These are phyloP conservation scores for Hippopotamus amphibius DNA, from an alignment of 2,113 vertebrate genomes.

Conservation along the genomic window DNA sequence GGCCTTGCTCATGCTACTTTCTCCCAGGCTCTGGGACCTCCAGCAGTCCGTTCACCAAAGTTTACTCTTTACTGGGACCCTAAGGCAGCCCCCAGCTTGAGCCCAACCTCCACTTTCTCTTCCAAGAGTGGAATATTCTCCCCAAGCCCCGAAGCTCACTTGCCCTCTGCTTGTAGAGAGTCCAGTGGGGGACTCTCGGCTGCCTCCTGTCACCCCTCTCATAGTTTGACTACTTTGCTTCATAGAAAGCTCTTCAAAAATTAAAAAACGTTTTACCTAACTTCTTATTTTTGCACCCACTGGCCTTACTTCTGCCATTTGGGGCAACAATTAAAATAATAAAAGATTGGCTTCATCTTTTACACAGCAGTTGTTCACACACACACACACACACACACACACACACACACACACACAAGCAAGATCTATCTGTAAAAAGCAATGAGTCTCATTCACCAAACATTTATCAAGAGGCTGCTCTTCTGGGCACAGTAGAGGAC, in stretches of 20 bases:
- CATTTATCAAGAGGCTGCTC: not conserved
- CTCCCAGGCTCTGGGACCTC: not conserved
- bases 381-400: no score
- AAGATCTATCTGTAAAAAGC: not conserved
- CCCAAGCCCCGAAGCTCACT: not conserved
- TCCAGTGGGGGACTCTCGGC: not conserved
- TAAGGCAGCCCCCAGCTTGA: not conserved
- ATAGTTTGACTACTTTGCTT: not conserved
- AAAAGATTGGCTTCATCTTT: not conserved
- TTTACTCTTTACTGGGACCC: not conserved
- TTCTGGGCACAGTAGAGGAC: not conserved
- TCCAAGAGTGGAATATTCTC: not conserved
- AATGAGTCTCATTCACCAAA: not conserved
- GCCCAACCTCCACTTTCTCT: not conserved
- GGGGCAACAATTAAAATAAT: not conserved
- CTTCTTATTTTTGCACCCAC: not conserved
- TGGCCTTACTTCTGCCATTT: not conserved
- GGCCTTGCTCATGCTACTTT: rapidly evolving
- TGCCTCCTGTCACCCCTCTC: not conserved
- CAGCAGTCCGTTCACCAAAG: not conserved
- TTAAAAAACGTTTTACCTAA: not conserved
- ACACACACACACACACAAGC: no score
- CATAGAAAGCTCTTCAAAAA: not conserved
- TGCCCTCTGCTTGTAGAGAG: no score
- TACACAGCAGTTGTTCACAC: not conserved